Evolutionary conservation across 2,797 vertebrate species (phyloP).

Genomic region (Ficedula albicollis): DNA sequence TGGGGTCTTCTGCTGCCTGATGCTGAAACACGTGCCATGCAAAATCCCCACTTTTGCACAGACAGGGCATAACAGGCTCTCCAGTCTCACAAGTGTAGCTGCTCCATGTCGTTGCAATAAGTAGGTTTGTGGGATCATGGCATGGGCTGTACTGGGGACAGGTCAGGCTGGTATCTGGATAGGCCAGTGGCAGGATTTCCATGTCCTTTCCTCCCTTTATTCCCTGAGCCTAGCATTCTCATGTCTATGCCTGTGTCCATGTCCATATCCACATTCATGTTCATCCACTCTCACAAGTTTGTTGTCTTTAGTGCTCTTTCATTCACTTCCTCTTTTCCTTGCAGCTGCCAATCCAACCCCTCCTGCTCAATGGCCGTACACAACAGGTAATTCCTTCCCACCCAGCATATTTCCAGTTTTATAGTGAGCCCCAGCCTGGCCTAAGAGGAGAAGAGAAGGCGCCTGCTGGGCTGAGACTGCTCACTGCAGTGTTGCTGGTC

Average conservation of each 20-base stretch:
- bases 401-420: not conserved
- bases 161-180: not conserved
- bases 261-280: too few species aligned
- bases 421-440: too few species aligned
- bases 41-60: not conserved
- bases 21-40: rapidly evolving
- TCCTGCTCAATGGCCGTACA: not conserved
- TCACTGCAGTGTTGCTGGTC: not conserved
- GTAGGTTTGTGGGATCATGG: not conserved
- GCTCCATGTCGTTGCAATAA: not conserved
- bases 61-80: not conserved
- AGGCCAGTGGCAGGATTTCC: not conserved
- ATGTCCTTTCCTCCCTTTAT: not conserved
- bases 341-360: not conserved
- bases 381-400: not conserved
- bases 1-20: not conserved
- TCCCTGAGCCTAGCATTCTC: too few species aligned
- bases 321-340: not conserved
- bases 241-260: too few species aligned
- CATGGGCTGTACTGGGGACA: too few species aligned
- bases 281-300: not conserved
- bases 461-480: not conserved
- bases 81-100: too few species aligned
- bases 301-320: not conserved
- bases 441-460: not conserved